phyloP scores from a whole-genome alignment of 2,888 invertebrate species.

The Chrysodeixis includens region DNA sequence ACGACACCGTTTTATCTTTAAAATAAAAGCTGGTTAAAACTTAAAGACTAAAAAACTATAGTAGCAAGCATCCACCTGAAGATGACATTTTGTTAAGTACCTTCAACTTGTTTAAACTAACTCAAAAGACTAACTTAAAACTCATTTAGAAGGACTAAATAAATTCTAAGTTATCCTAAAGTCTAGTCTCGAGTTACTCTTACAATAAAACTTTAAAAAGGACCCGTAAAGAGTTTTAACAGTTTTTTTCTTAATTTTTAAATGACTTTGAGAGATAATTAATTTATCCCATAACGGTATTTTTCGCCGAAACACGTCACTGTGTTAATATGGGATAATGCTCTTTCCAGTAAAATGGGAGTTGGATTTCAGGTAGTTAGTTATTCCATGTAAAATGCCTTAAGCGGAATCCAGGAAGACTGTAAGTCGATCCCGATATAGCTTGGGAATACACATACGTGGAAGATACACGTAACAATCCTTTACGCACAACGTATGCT shows the following conservation, averaged over 20 bases:
- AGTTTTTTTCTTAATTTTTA: neutral
- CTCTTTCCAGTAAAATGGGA: no score
- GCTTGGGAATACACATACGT: no score
- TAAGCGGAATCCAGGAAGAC: no score
- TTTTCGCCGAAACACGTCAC: no score
- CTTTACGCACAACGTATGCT: no score
- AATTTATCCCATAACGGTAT: no score
- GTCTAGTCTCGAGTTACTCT: neutral
- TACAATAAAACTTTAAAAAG: neutral
- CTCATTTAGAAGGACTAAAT: constrained; percentile 4
- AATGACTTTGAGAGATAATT: neutral
- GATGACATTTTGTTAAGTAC: neutral
- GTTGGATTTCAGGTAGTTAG: no score
- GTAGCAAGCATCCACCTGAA: neutral
- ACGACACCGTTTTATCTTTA: neutral
- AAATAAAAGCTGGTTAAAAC: neutral
- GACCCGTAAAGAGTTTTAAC: neutral
- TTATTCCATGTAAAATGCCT: no score
- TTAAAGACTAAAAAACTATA: neutral
- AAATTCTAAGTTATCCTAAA: neutral
- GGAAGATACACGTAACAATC: no score
- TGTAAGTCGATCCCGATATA: no score
- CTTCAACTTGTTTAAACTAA: neutral
- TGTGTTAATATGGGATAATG: no score
- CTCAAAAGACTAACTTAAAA: constrained; percentile 3